These are phyloP conservation scores for Amblyraja radiata DNA, from an alignment of 2,797 vertebrate species.

Conservation along the genomic window DNA sequence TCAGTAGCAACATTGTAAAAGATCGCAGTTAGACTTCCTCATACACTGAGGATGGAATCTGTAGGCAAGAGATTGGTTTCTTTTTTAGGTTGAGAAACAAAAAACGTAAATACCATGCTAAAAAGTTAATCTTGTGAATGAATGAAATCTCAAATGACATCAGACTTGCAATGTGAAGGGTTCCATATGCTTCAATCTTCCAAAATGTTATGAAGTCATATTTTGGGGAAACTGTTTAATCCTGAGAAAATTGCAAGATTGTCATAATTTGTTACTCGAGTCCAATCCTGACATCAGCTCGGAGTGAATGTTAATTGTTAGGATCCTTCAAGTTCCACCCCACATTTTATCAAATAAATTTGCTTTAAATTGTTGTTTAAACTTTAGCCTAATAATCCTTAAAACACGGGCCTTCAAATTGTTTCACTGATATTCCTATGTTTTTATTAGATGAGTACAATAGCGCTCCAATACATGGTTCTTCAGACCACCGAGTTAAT, in stretches of 20 bases:
- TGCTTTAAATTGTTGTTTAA: neutral
- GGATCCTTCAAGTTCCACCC: neutral
- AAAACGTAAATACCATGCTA: no score
- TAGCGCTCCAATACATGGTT: neutral
- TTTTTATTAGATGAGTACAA: neutral
- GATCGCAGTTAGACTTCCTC: no score
- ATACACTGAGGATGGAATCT: no score
- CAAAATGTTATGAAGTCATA: no score
- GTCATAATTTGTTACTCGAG: neutral
- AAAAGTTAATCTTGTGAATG: no score
- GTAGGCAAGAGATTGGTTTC: no score
- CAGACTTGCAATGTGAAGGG: no score
- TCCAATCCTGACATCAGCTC: neutral
- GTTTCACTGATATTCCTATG: neutral
- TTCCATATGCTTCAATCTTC: no score
- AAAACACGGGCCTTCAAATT: neutral
- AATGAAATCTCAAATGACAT: no score
- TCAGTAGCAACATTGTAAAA: neutral
- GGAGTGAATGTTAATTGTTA: neutral
- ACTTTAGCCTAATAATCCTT: neutral
- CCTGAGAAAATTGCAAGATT: neutral
- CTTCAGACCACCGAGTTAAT: neutral
- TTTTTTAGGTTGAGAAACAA: no score
- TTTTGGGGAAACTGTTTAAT: neutral
- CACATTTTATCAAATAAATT: neutral